Conservation (phyloP, 2,888 invertebrate genomes). For the Dendrolimus pini region DNA sequence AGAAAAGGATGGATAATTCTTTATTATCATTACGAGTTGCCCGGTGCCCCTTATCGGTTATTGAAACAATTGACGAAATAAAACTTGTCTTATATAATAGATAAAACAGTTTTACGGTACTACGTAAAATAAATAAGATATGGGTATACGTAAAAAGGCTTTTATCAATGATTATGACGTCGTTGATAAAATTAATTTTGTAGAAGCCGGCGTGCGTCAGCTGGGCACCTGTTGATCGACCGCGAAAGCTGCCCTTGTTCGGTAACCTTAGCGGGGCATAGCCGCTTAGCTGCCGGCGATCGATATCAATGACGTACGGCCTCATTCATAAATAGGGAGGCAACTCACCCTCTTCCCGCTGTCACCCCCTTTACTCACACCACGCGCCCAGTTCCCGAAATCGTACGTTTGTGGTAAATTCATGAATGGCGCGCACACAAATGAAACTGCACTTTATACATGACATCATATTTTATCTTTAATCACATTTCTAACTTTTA, state of each 20-base stretch:
- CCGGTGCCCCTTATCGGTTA: no score
- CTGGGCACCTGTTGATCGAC: conserved; percentile 60
- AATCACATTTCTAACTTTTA: conserved; percentile 5
- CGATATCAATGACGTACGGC: conserved; percentile 70
- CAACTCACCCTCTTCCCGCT: conserved; percentile 26
- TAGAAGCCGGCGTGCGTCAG: conserved; percentile 48
- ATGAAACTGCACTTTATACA: conserved; percentile 25
- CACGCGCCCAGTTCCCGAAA: conserved; percentile 26
- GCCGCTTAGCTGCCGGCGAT: conserved; percentile 34
- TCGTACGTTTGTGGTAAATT: conserved; percentile 30
- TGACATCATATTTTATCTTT: conserved; percentile 4
- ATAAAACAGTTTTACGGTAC: not conserved
- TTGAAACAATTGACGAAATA: no score
- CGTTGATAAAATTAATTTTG: conserved; percentile 42
- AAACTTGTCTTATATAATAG: not conserved
- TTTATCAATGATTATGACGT: conserved; percentile 21
- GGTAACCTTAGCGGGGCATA: conserved; percentile 48
- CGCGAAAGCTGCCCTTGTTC: conserved; percentile 56
- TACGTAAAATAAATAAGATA: not conserved
- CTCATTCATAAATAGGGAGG: conserved; percentile 70
- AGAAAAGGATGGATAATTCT: no score
- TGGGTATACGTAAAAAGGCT: not conserved
- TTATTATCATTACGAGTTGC: no score
- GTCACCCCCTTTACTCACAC: conserved; percentile 29
- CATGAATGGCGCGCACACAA: conserved; percentile 59